Conservation (phyloP, 2,888 invertebrate genomes). For the Galerucella nymphaeae region DNA sequence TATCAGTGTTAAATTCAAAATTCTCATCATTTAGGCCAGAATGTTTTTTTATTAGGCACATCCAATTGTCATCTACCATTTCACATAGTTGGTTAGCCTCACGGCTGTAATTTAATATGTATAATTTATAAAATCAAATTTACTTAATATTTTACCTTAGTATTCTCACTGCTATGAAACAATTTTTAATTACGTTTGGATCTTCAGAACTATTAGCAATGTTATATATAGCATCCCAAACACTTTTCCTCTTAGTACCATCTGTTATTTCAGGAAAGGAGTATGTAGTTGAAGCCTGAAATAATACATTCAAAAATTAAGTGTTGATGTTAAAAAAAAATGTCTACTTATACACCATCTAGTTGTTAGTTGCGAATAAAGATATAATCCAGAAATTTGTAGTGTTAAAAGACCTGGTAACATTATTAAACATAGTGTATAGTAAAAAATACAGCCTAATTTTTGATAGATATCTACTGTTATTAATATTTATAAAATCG, state of each 20-base stretch:
- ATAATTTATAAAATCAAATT: not conserved
- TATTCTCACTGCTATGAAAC: slow-evolving; percentile 73
- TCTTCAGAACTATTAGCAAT: slow-evolving; percentile 68
- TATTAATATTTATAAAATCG: not conserved
- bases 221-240: slow-evolving; percentile 74
- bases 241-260: slow-evolving; percentile 65
- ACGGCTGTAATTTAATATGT: slow-evolving; percentile 69
- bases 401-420: too few species aligned
- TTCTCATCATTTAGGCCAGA: slow-evolving; percentile 70
- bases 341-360: too few species aligned
- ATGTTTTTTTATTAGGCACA: slow-evolving; percentile 74
- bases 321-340: too few species aligned
- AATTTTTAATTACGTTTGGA: slow-evolving; percentile 66
- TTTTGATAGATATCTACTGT: too few species aligned
- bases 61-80: slow-evolving; percentile 75
- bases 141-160: slow-evolving; percentile 68
- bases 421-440: too few species aligned
- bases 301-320: not conserved
- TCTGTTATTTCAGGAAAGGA: slow-evolving; percentile 67
- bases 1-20: slow-evolving; percentile 63
- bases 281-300: slow-evolving; percentile 55
- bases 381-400: too few species aligned
- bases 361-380: too few species aligned
- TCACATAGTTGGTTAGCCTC: slow-evolving; percentile 80
- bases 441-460: too few species aligned